Percentiles rank a stretch among this genome's conserved stretches.
Conservation (phyloP, 2,797 vertebrate species). For the Hapalemur alaotrensis region DNA sequence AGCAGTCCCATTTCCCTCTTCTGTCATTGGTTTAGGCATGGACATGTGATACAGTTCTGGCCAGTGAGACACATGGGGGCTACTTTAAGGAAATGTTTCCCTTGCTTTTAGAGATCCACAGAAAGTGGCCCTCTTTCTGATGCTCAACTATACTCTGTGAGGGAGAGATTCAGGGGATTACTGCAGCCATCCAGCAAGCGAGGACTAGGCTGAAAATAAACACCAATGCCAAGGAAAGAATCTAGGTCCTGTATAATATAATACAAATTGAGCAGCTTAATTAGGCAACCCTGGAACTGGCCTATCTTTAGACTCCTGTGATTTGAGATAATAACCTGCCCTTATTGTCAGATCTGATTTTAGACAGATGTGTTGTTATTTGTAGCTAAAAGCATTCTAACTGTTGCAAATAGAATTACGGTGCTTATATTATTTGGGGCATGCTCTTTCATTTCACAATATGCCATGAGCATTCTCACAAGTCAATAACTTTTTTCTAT, state of each 20-base stretch:
- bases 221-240: not conserved
- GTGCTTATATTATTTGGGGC: not conserved
- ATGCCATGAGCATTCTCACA: not conserved
- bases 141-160: fast-evolving
- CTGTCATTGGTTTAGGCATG: not conserved
- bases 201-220: not conserved
- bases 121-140: not conserved
- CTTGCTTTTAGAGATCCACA: not conserved
- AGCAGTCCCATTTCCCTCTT: not conserved
- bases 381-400: not conserved
- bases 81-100: not conserved
- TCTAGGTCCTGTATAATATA: not conserved
- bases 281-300: not conserved
- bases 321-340: not conserved
- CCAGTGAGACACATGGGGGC: not conserved
- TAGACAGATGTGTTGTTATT: not conserved
- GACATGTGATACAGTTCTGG: not conserved
- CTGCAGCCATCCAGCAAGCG: not conserved
- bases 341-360: not conserved
- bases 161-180: not conserved
- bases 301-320: not conserved
- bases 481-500: not conserved
- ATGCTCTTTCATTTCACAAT: not conserved
- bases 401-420: not conserved
- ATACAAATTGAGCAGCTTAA: not conserved